These are phyloP conservation scores for fruit fly (Drosophila melanogaster) DNA, from an alignment of 1,140 invertebrate genomes.

Conservation along the genomic window DNA sequence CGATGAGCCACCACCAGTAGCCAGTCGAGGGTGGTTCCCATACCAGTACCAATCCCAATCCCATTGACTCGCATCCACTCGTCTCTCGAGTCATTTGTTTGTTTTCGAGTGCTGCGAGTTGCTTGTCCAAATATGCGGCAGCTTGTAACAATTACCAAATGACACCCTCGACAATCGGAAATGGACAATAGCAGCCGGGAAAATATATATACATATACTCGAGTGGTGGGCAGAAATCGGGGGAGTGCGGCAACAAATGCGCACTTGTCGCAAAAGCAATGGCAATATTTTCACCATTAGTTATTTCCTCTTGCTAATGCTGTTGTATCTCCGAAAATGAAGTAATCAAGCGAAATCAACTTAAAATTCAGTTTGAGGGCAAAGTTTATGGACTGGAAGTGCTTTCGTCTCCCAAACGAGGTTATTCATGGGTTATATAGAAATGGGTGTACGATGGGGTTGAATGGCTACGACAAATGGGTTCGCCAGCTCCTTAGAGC, in stretches of 20 bases:
- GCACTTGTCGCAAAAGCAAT: conserved; percentile 80
- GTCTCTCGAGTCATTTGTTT: conserved; percentile 63
- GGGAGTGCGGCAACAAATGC: conserved; percentile 37
- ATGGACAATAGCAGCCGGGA: conserved; percentile 22
- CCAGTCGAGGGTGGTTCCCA: conserved; percentile 51
- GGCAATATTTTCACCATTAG: conserved; percentile 79
- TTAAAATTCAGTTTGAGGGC: conserved; percentile 58
- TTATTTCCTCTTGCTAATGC: conserved; percentile 15
- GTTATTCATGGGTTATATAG: conserved; percentile 10
- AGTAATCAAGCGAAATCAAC: conserved; percentile 55
- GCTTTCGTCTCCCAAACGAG: conserved; percentile 5
- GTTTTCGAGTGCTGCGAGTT: conserved; percentile 64
- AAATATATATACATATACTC: not conserved
- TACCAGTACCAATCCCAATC: not conserved
- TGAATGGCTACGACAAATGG: conserved; percentile 9
- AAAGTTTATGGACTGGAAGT: conserved; percentile 72
- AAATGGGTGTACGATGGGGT: conserved; percentile 5
- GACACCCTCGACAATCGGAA: conserved; percentile 75
- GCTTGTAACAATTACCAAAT: conserved; percentile 84
- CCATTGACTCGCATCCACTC: conserved; percentile 10
- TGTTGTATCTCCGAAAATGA: conserved; percentile 43
- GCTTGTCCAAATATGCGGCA: conserved; percentile 78
- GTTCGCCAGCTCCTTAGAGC: not conserved
- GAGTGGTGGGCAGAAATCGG: not conserved
- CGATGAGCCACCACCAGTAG: conserved; percentile 21